These are phyloP conservation scores for Loriculus beryllinus DNA, from an alignment of 2,797 vertebrate genomes.

Conservation along the genomic window DNA sequence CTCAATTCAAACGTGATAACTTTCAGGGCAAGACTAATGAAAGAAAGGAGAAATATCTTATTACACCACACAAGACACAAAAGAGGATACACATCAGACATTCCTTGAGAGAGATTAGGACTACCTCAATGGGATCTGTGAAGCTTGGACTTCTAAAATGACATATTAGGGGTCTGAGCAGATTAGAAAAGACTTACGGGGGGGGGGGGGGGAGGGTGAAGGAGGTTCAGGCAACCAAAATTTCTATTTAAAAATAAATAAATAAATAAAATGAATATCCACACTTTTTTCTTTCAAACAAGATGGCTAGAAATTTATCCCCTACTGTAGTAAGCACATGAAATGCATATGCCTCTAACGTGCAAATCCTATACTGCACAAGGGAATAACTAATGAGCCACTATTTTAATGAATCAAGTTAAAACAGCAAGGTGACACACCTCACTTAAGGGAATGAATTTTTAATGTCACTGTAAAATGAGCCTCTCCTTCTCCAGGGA, in stretches of 20 bases:
- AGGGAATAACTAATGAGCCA: slow-evolving; percentile 47
- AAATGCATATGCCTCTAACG: slow-evolving; percentile 62
- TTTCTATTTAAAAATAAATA: not conserved
- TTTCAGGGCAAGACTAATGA: not conserved
- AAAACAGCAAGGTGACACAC: slow-evolving; percentile 49
- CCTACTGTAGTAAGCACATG: slow-evolving; percentile 20
- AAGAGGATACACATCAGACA: not conserved
- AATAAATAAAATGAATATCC: not conserved
- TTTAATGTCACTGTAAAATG: slow-evolving; percentile 40
- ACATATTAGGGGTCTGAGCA: slow-evolving; percentile 32
- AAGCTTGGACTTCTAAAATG: slow-evolving; percentile 35
- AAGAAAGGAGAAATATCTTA: slow-evolving; percentile 10
- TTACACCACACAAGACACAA: not conserved
- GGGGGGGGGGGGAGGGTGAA: not conserved
- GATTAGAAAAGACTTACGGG: slow-evolving; percentile 27
- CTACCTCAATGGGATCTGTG: not conserved
- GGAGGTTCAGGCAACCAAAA: not conserved
- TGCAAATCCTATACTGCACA: slow-evolving; percentile 56
- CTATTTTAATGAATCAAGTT: slow-evolving; percentile 58
- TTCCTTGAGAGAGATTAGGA: not conserved
- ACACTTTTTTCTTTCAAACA: slow-evolving; percentile 31
- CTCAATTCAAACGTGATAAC: not conserved
- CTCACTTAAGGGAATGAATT: slow-evolving; percentile 53
- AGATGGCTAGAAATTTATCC: slow-evolving; percentile 55
- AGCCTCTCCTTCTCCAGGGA: slow-evolving; percentile 9